phyloP scores from a whole-genome alignment of 2,113 vertebrate genomes.

The Progne subis region DNA sequence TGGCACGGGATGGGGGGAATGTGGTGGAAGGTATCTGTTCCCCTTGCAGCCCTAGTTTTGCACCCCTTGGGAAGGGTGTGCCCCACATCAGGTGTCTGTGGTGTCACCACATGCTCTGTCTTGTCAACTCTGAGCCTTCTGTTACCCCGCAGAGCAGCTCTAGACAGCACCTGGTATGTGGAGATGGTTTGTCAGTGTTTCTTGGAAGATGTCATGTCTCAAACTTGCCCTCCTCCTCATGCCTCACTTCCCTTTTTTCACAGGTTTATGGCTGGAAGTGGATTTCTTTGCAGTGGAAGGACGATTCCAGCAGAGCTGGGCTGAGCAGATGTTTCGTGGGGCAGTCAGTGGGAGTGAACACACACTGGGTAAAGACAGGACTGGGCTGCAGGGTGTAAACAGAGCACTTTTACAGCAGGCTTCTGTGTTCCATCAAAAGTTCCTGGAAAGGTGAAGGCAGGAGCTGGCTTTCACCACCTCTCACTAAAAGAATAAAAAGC shows the following conservation, averaged over 20 bases:
- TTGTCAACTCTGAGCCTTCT: background rate
- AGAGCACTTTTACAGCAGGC: background rate
- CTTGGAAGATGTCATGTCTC: fast-evolving
- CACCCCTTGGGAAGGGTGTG: background rate
- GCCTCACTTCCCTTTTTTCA: background rate
- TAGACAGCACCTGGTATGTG: background rate
- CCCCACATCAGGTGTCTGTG: background rate
- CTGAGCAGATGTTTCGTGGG: background rate
- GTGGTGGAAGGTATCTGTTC: background rate
- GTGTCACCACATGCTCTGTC: background rate
- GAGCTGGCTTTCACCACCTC: background rate
- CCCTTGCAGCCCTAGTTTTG: background rate
- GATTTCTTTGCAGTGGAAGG: background rate
- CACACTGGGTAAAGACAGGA: background rate
- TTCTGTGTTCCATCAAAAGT: constrained; percentile 1
- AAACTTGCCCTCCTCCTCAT: fast-evolving
- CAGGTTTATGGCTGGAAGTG: background rate
- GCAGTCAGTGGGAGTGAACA: background rate
- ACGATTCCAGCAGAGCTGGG: background rate
- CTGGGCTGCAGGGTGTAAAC: background rate
- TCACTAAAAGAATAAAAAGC: background rate
- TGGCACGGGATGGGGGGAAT: fast-evolving
- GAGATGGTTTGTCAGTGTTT: background rate
- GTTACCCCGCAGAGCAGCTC: background rate
- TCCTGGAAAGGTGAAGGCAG: background rate